These are phyloP conservation scores for Tetragonisca angustula DNA, from an alignment of 2,888 invertebrate species.

Conservation along the genomic window DNA sequence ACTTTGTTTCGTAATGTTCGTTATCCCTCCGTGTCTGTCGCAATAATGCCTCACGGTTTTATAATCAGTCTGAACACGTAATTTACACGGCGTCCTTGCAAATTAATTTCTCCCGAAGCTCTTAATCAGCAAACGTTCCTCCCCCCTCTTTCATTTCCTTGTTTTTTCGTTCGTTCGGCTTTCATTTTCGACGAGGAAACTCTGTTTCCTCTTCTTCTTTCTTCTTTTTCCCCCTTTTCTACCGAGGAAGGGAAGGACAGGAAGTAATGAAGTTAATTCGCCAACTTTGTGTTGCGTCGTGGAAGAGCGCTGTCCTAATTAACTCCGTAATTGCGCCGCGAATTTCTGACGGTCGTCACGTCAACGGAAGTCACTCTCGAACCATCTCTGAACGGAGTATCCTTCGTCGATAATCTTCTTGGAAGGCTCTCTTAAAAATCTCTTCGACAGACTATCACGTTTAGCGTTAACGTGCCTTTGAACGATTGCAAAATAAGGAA, in stretches of 20 bases:
- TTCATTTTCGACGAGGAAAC: not conserved
- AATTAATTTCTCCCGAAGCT: not conserved
- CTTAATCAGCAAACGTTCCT: not conserved
- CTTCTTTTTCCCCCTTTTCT: too few species aligned
- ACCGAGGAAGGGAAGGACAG: too few species aligned
- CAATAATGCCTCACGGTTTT: not conserved
- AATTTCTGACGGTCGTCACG: conserved; percentile 11
- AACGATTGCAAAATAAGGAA: too few species aligned
- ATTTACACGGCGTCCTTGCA: too few species aligned
- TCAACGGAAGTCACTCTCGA: conserved; percentile 19
- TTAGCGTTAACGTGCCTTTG: too few species aligned
- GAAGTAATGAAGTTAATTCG: conserved; percentile 11
- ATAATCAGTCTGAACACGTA: not conserved
- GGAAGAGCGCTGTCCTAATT: conserved; percentile 13
- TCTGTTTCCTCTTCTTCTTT: not conserved
- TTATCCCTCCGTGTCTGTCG: not conserved
- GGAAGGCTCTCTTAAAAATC: not conserved
- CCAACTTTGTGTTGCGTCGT: not conserved
- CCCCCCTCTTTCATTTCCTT: not conserved
- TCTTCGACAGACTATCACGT: not conserved
- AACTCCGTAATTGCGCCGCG: conserved; percentile 26
- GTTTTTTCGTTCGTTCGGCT: not conserved
- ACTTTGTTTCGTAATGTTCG: not conserved
- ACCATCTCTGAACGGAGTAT: conserved; percentile 22
- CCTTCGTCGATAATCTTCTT: conserved; percentile 18